Conservation (phyloP, 2,888 invertebrate genomes). For the Amphipyra tragopoginis region DNA sequence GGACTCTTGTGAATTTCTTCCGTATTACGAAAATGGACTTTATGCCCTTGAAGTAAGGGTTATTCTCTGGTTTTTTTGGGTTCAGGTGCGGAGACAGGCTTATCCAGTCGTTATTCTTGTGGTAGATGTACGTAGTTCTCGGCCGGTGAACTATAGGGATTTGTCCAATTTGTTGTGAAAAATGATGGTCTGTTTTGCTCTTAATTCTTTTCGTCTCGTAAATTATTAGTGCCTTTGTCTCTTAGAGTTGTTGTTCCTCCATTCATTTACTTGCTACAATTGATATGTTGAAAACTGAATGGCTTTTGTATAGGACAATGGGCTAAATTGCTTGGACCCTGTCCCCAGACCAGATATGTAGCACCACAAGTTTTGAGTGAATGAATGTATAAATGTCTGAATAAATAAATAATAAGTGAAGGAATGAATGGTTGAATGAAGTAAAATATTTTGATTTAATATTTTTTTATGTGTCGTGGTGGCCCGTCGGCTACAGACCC, state of each 20-base stretch:
- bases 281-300: conserved; percentile 13
- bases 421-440: too few relatives aligned
- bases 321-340: too few relatives aligned
- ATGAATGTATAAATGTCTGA: too few relatives aligned
- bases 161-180: conserved; percentile 60
- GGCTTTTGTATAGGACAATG: too few relatives aligned
- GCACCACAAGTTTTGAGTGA: too few relatives aligned
- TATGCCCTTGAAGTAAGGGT: conserved; percentile 66
- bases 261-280: conserved; percentile 28
- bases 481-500: too few relatives aligned
- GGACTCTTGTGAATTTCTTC: conserved; percentile 68
- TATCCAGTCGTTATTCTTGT: conserved; percentile 80
- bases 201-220: conserved; percentile 52
- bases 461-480: too few relatives aligned
- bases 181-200: conserved; percentile 44
- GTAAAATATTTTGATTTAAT: too few relatives aligned
- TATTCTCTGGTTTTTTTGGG: conserved; percentile 59
- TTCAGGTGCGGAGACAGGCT: conserved; percentile 80
- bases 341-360: too few relatives aligned
- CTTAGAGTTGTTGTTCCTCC: conserved; percentile 10
- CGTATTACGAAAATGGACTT: conserved; percentile 66
- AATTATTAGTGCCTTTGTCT: conserved; percentile 33
- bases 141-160: conserved; percentile 70
- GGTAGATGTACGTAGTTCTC: conserved; percentile 72
- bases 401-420: too few relatives aligned